Base-by-base conservation (phyloP, 2,888 invertebrate species). In the Caenorhabditis wallacei region DNA sequence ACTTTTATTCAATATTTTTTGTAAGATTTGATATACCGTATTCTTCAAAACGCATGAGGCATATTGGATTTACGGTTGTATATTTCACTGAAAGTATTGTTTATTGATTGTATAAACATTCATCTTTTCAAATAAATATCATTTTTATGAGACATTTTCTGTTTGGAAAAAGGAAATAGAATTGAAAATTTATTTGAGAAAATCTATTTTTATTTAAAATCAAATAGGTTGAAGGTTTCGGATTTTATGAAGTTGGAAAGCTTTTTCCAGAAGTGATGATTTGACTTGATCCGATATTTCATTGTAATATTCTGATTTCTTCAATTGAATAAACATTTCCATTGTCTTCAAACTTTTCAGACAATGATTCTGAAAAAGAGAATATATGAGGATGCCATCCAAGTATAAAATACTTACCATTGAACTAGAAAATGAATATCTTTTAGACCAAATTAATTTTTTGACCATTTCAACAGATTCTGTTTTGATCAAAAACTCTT, bases 21-120 rank as follows among this genome's bases (percentile, higher is more conserved):
- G 16, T 54, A 13, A 10, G n/a, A 30, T 11, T 26, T 53, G 22
- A 10, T 16, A 16, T 24, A 56, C 75, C 75, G 75, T 75, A 75
- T 51, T 75, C 75, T 75, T 57, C 48, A 24, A 26, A 48, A 1
- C 16, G 22, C 53, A 66, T 48, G 59, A 76, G 76, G 69, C 61
- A 61, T 76, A 76, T 61, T 69, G 53, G 68, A 69, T 69, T n/a
- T 76, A 76, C 68, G 68, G 68, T 69, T 69, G 66, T 59, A 51
- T 26, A 61, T 46, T 63, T 13, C 20, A 20, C 40, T 59, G 18
- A 30, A 48, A 20, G 18, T 71, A 61, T 61, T 71, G 30, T 59
- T 61, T 51, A 61, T 40, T 43, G 40, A 51, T 61, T 71, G 53
- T 56, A 74, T 74, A 64, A 74, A 74, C 30, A 54, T 43, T 30